Conservation (phyloP, 2,113 vertebrate genomes). For the Tachycineta bicolor region DNA sequence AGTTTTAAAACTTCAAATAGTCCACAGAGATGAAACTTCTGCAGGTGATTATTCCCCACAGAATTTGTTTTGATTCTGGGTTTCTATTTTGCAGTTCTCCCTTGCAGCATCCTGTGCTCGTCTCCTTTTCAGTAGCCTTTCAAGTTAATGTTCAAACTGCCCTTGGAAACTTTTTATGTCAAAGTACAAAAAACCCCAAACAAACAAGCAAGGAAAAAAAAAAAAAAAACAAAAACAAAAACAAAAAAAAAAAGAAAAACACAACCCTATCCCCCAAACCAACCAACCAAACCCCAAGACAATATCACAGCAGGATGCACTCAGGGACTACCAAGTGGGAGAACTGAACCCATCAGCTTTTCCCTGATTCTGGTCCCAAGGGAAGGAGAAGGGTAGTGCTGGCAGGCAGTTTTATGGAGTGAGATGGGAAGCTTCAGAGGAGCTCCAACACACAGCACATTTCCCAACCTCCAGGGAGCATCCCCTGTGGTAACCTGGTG, state of each 20-base stretch:
- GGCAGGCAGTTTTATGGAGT: not conserved
- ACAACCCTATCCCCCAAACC: not conserved
- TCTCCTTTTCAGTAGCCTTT: not conserved
- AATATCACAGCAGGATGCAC: not conserved
- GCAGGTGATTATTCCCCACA: not conserved
- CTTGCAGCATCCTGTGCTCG: not conserved
- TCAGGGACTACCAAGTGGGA: not conserved
- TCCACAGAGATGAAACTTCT: not conserved
- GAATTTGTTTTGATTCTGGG: not conserved
- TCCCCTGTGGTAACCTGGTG: accelerated
- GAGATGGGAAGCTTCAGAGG: not conserved
- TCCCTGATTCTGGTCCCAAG: not conserved
- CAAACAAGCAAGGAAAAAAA: not conserved
- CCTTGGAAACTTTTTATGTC: not conserved
- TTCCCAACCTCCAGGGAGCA: not conserved
- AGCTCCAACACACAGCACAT: not conserved
- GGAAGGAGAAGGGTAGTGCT: not conserved
- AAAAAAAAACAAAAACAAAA: not conserved
- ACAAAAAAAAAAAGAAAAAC: not conserved
- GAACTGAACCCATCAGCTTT: not conserved
- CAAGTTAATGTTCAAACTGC: not conserved
- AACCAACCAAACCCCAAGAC: not conserved
- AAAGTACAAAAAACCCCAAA: not conserved
- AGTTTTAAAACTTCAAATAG: not conserved
- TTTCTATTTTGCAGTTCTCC: not conserved